Percentiles rank a stretch among this genome's conserved stretches.
Conservation (phyloP, 2,797 vertebrate species). For the Rhynchotus rufescens region DNA sequence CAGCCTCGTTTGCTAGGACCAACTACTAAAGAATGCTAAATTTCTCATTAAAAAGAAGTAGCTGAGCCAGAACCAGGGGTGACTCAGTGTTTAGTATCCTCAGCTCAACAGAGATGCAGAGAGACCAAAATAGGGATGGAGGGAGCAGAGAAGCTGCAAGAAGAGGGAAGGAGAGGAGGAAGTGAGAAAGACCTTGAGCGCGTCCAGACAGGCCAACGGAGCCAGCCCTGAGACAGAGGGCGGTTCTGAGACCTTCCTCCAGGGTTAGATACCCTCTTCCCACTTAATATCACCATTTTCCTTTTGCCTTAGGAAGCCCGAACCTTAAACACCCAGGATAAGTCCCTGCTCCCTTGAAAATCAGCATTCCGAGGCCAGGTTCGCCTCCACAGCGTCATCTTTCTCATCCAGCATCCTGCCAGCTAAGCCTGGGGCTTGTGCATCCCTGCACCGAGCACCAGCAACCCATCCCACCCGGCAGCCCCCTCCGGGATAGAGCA, state of each 20-base stretch:
- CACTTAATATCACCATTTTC: background rate
- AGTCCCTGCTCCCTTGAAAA: background rate
- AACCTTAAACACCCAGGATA: background rate
- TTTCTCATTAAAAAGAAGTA: background rate
- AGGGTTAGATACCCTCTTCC: background rate
- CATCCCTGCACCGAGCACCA: background rate
- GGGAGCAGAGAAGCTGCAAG: background rate
- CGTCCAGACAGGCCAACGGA: background rate
- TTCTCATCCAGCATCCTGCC: background rate
- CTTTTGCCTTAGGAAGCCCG: background rate
- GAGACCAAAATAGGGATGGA: background rate
- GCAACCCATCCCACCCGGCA: background rate
- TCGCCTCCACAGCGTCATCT: background rate
- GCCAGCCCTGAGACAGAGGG: background rate
- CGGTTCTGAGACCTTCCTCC: background rate
- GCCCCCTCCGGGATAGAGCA: background rate
- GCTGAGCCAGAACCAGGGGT: background rate
- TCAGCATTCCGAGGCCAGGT: background rate
- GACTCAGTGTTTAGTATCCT: background rate
- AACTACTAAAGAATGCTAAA: background rate
- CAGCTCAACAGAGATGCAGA: background rate
- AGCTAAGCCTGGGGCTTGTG: background rate
- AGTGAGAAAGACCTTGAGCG: accelerated
- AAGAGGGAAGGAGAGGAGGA: background rate
- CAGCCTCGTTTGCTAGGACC: background rate